Evolutionary conservation across 2,113 vertebrate species (phyloP).

Genomic region (Acrocephalus kingi): DNA sequence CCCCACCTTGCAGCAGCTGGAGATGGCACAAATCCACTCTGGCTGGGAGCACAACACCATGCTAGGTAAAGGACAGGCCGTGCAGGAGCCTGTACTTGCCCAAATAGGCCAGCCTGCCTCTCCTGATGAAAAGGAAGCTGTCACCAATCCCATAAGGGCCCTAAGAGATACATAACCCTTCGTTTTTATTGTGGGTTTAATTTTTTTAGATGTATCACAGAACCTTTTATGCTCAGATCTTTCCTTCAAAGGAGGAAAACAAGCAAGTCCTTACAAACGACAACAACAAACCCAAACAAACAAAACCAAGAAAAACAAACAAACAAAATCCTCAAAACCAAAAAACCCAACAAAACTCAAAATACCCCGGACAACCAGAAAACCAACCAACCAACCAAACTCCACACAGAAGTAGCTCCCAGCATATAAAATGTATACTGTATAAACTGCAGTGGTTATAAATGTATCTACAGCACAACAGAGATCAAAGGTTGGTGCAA

Average conservation of each 20-base stretch:
- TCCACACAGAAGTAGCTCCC: neutral
- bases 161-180: neutral
- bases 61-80: neutral
- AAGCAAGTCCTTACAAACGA: neutral
- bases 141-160: neutral
- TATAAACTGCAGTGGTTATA: neutral
- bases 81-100: neutral
- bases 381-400: neutral
- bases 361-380: neutral
- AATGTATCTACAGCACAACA: neutral
- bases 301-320: neutral
- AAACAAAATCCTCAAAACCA: neutral
- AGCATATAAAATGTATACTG: neutral
- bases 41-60: neutral
- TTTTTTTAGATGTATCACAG: neutral
- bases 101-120: neutral
- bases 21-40: neutral
- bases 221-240: neutral
- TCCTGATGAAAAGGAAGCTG: neutral
- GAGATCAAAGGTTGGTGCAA: neutral
- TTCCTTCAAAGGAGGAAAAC: neutral
- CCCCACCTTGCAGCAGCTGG: neutral
- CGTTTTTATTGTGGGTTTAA: rapidly evolving
- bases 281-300: neutral
- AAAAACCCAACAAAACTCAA: rapidly evolving